These are phyloP conservation scores for Hippocampus barbouri DNA, from an alignment of 2,113 vertebrate genomes.

Conservation along the genomic window DNA sequence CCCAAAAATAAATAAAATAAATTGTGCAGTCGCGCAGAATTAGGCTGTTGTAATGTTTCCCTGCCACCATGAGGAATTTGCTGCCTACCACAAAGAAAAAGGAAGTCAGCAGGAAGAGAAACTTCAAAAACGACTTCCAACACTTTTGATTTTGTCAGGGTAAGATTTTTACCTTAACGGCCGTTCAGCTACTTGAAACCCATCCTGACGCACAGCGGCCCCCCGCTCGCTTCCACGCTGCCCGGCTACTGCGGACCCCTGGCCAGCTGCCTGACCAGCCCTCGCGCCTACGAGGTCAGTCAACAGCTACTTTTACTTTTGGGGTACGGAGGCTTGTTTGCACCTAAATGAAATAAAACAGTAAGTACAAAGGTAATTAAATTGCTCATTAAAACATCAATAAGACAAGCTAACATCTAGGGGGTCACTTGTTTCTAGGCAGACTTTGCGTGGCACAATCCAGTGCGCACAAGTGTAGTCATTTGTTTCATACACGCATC, in stretches of 20 bases:
- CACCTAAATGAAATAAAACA: not conserved
- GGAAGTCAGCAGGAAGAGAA: too few species aligned
- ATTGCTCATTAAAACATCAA: constrained; percentile 3
- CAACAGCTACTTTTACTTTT: not conserved
- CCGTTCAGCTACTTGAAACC: constrained; percentile 89
- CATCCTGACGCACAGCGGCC: constrained; percentile 94
- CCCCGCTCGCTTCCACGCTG: constrained; percentile 87
- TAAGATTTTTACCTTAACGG: constrained; percentile 73
- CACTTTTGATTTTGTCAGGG: too few species aligned
- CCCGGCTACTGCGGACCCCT: constrained; percentile 91
- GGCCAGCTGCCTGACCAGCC: constrained; percentile 90
- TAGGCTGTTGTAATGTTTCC: too few species aligned
- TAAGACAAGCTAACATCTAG: not conserved
- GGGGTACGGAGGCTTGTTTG: not conserved
- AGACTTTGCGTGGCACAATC: not conserved
- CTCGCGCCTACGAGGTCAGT: constrained; percentile 89
- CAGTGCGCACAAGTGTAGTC: not conserved
- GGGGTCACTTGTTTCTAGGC: not conserved
- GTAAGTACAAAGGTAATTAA: not conserved
- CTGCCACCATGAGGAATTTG: too few species aligned
- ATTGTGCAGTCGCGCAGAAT: too few species aligned
- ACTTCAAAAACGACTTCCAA: too few species aligned
- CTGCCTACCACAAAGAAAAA: too few species aligned
- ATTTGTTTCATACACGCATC: not conserved
- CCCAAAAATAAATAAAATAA: too few species aligned